Conservation (phyloP, 2,113 vertebrate species). For the Neolamprologus caudopunctatus region DNA sequence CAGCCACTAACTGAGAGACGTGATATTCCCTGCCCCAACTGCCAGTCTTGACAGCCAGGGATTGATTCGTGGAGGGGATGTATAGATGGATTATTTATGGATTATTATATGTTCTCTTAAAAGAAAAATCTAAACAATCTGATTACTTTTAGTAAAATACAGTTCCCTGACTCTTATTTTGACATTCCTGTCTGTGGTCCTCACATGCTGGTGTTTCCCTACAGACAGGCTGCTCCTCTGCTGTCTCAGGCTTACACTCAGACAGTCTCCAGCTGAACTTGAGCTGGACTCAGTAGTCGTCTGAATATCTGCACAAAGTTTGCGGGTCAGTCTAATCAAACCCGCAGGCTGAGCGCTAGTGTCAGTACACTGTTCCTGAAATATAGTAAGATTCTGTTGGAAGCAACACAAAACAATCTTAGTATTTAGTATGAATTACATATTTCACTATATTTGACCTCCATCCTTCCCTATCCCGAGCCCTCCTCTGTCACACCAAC, state of each 20-base stretch:
- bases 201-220: background rate
- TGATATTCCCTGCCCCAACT: background rate
- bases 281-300: background rate
- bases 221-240: background rate
- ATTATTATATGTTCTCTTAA: background rate
- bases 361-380: background rate
- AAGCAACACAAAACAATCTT: background rate
- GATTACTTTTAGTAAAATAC: background rate
- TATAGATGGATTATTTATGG: background rate
- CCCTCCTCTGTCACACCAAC: background rate
- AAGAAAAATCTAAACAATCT: background rate
- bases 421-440: background rate
- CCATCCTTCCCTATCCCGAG: background rate
- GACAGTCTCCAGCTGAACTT: background rate
- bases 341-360: rapidly evolving
- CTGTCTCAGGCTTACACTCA: background rate
- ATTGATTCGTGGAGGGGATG: background rate
- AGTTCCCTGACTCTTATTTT: background rate
- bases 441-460: background rate
- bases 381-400: background rate
- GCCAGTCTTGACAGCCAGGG: background rate
- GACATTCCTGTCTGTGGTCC: background rate
- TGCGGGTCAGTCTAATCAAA: background rate
- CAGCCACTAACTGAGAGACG: background rate
- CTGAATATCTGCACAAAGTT: background rate